Conservation (phyloP, 1,140 invertebrate species). For the Neodiprion fabricii region DNA sequence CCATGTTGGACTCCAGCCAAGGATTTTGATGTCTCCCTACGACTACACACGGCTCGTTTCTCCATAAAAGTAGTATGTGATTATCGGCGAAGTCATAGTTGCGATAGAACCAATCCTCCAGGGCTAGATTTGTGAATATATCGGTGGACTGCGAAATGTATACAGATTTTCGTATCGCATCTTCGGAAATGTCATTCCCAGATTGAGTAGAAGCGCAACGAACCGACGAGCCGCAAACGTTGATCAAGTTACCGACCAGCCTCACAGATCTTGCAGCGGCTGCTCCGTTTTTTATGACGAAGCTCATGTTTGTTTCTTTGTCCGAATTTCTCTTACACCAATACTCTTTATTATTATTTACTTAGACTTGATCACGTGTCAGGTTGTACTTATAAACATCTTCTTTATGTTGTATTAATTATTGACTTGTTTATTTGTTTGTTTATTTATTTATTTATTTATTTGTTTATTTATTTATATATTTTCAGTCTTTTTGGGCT, state of each 20-base stretch:
- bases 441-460: background rate
- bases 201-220: conserved; percentile 10
- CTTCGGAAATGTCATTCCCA: conserved; percentile 43
- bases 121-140: conserved; percentile 89
- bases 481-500: background rate
- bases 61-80: conserved; percentile 88
- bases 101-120: conserved; percentile 94
- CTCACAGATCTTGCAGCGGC: background rate
- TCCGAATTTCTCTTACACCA: background rate
- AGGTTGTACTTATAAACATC: no score
- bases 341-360: no score
- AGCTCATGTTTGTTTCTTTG: background rate
- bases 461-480: background rate
- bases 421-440: background rate
- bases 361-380: no score
- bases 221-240: background rate
- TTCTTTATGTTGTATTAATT: background rate
- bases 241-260: background rate
- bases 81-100: conserved; percentile 83
- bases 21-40: conserved; percentile 97
- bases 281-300: background rate
- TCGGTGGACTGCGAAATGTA: conserved; percentile 91
- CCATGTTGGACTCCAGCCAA: conserved; percentile 88
- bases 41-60: conserved; percentile 92
- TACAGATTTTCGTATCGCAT: conserved; percentile 78